phyloP scores from a whole-genome alignment of 1,140 invertebrate species.

The Atopsyche davidsoni region DNA sequence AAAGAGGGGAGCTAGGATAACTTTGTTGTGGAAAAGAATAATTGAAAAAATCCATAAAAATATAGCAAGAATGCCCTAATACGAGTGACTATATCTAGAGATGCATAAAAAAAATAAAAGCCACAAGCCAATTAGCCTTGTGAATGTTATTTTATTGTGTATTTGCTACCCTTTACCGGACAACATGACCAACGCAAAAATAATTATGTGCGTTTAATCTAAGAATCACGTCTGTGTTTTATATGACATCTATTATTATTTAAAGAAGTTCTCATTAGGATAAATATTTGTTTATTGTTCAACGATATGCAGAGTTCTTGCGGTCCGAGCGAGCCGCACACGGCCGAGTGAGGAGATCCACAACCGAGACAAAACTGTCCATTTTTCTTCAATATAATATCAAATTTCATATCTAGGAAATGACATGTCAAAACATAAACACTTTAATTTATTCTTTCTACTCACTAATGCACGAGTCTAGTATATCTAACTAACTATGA shows the following conservation, averaged over 20 bases:
- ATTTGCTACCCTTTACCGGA: conserved; percentile 21
- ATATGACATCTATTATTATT: conserved; percentile 10
- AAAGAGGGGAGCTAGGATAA: too few relatives aligned
- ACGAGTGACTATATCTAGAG: too few relatives aligned
- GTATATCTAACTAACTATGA: conserved; percentile 8
- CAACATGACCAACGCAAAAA: not conserved
- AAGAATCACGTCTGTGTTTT: conserved; percentile 6
- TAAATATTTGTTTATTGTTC: conserved; percentile 29
- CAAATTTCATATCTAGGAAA: conserved; percentile 14
- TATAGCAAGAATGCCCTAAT: too few relatives aligned
- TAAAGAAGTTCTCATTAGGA: conserved; percentile 6
- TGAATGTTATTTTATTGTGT: conserved; percentile 19
- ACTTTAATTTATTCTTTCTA: conserved; percentile 6
- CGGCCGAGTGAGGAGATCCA: conserved; percentile 10
- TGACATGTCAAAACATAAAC: conserved; percentile 7
- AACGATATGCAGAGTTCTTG: conserved; percentile 30
- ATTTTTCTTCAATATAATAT: conserved; percentile 21
- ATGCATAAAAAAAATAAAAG: too few relatives aligned
- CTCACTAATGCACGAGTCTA: conserved; percentile 5
- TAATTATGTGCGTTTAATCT: not conserved
- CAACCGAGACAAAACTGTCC: conserved; percentile 2
- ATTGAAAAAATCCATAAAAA: too few relatives aligned
- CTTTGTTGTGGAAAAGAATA: too few relatives aligned
- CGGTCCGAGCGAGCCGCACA: conserved; percentile 13
- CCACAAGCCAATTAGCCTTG: too few relatives aligned